Conservation (phyloP, 2,888 invertebrate genomes). For the Anthoptus insignis region DNA sequence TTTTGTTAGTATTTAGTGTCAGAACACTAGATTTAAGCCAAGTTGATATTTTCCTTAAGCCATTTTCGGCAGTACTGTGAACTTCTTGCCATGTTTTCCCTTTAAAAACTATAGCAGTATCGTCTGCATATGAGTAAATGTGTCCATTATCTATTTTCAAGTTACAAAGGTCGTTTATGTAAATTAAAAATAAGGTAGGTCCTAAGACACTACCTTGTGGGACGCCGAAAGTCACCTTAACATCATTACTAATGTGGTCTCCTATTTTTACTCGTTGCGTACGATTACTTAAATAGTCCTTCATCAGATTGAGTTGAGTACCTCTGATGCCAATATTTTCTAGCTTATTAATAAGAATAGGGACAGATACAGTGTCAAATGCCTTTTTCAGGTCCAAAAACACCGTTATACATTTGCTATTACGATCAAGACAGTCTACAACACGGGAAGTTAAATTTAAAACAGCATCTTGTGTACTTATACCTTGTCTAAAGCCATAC, state of each 20-base stretch:
- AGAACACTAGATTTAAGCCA: not conserved
- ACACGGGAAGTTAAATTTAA: constrained; percentile 10
- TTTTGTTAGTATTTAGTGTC: not conserved
- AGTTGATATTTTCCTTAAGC: not conserved
- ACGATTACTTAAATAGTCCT: constrained; percentile 6
- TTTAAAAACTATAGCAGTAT: constrained; percentile 4
- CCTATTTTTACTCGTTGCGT: too few relatives aligned
- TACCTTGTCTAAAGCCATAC: constrained; percentile 29
- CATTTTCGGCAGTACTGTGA: not conserved
- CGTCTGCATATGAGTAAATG: constrained; percentile 5
- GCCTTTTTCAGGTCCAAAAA: constrained; percentile 29
- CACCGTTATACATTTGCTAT: constrained; percentile 20
- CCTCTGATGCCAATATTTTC: constrained; percentile 34
- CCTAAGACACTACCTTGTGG: constrained; percentile 9
- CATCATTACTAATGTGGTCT: too few relatives aligned
- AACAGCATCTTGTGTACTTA: constrained; percentile 20
- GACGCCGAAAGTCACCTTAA: not conserved
- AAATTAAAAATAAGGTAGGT: not conserved
- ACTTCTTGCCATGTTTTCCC: not conserved
- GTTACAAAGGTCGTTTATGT: not conserved
- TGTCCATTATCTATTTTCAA: not conserved
- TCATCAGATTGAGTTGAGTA: constrained; percentile 18
- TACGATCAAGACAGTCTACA: constrained; percentile 21
- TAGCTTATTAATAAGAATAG: constrained; percentile 29
- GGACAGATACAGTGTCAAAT: constrained; percentile 28